Percentiles rank a stretch among this genome's conserved stretches.
Conservation (phyloP, 2,797 vertebrate genomes). For the Fistularia tabacaria region DNA sequence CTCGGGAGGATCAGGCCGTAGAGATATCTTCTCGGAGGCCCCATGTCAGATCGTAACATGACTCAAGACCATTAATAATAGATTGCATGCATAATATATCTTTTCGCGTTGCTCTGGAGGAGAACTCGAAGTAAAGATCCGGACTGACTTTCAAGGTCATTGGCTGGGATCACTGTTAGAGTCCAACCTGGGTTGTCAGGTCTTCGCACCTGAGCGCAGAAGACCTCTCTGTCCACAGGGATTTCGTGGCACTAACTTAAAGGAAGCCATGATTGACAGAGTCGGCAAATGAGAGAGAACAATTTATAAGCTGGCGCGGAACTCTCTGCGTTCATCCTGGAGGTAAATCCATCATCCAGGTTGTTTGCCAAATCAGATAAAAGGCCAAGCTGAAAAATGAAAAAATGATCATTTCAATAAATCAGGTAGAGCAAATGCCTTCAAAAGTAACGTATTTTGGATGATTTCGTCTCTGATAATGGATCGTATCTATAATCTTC, state of each 20-base stretch:
- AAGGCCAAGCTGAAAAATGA: background rate
- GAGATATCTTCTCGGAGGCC: slow-evolving; percentile 45
- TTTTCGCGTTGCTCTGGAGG: slow-evolving; percentile 53
- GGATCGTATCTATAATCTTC: too few species aligned
- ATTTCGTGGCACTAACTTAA: too few species aligned
- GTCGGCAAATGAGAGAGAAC: too few species aligned
- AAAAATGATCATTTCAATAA: background rate
- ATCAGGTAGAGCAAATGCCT: background rate
- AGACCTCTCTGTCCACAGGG: too few species aligned
- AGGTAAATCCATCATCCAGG: too few species aligned
- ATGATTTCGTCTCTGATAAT: too few species aligned
- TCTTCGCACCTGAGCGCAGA: too few species aligned
- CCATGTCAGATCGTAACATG: slow-evolving; percentile 71
- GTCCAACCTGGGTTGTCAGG: slow-evolving; percentile 1
- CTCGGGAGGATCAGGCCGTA: slow-evolving; percentile 24
- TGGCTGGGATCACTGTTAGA: slow-evolving; percentile 32
- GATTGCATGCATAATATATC: slow-evolving; percentile 76
- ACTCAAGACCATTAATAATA: slow-evolving; percentile 78
- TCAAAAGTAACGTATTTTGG: too few species aligned
- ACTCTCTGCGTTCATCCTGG: too few species aligned
- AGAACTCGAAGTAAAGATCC: slow-evolving; percentile 57
- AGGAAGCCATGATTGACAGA: too few species aligned
- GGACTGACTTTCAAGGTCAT: slow-evolving; percentile 68
- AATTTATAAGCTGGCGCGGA: too few species aligned
- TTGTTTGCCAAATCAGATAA: background rate